Base-by-base conservation (phyloP, 2,797 vertebrate genomes). In the Acanthopagrus latus region DNA sequence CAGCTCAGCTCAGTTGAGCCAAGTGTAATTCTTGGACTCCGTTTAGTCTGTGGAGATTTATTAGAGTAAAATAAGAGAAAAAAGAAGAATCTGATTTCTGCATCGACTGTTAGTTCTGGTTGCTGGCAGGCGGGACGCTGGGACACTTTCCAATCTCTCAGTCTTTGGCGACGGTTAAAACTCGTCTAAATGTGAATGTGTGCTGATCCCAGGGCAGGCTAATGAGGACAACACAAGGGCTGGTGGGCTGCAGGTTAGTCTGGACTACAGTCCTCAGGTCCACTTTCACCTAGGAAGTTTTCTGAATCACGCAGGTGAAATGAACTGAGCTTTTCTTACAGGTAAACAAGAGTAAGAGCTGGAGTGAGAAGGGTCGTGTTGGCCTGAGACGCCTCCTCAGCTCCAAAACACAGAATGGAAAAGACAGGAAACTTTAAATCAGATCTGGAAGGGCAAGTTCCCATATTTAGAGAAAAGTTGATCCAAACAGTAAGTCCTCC, bases 21-120 rank as follows among this genome's bases (percentile, higher is more conserved):
- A 85, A 84, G 78, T 85, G 68, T 78, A 59, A 80, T 78, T 80
- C 62, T 85, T 86, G 84, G 77, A 76, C 71, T 38, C 21, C 16
- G 46, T 33, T 55, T 18, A 17, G 62, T 76, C 83, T 81, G 71
- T 54, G 44, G 72, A 65, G 70, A 75, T 81, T 65, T 81, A 81
- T 70, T 67, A 27, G 59, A 77, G 64, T n/a, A 29, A 29, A 63
- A 66, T 76, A 48, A 63, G 41, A 17, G 17, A 5, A 12, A 52
- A 70, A 41, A 64, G 60, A 74, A 60, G 48, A 76, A 67, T 81
- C 63, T 64, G 52, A 85, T 75, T 71, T 62, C 68, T 69, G 51
- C 52, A 44, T 47, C 1, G 41, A 55, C 69, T 48, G 64, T 65
- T 75, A 17, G 59, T 33, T 75, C 38, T 65, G 71, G 74, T 72